Percentiles rank a stretch among this genome's conserved stretches.
Evolutionary conservation across 2,888 invertebrate genomes (phyloP).

Genomic region (Osmoderma eremita): DNA sequence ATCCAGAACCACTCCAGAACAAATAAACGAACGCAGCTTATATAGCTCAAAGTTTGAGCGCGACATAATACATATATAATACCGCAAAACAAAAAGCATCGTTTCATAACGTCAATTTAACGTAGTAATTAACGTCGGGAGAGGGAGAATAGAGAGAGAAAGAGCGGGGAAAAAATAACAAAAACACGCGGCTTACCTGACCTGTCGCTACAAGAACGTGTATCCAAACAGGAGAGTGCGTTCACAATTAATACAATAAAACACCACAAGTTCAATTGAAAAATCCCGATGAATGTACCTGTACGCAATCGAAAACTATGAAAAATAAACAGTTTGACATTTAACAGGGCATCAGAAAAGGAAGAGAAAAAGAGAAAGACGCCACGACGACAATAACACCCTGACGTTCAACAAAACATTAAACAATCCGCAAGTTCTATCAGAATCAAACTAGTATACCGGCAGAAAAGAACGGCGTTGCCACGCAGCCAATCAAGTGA

Average conservation of each 20-base stretch:
- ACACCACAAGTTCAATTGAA: conserved; percentile 38
- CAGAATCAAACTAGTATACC: conserved; percentile 41
- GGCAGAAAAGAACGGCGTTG: conserved; percentile 38
- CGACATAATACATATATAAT: not conserved
- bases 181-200: conserved; percentile 41
- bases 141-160: conserved; percentile 10
- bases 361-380: conserved; percentile 23
- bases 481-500: conserved; percentile 42
- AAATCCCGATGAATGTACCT: conserved; percentile 19
- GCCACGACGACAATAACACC: conserved; percentile 39
- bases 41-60: not conserved
- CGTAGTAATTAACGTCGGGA: conserved; percentile 9
- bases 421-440: conserved; percentile 39
- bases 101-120: conserved; percentile 33
- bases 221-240: conserved; percentile 37
- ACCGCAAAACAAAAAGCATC: conserved; percentile 21
- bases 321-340: conserved; percentile 40
- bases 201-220: conserved; percentile 35
- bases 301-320: conserved; percentile 28
- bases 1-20: too few relatives aligned
- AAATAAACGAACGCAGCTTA: too few relatives aligned
- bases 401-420: conserved; percentile 42
- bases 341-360: conserved; percentile 26
- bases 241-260: conserved; percentile 39
- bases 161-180: conserved; percentile 22